Base-by-base conservation (phyloP, 2,113 vertebrate species). In the Tragelaphus strepsiceros region DNA sequence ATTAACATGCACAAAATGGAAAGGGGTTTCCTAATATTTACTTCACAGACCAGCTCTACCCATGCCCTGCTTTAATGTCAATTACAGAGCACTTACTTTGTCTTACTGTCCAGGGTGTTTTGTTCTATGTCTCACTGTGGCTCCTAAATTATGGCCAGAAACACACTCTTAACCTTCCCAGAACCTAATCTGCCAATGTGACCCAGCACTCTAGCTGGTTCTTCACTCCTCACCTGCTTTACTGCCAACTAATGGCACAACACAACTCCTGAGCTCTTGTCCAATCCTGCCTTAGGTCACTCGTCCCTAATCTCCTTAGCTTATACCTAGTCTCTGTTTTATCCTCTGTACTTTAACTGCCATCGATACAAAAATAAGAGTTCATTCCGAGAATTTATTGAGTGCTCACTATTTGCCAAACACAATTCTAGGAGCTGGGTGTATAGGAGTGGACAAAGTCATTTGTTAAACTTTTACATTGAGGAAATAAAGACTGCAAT, bases 401-500 rank as follows among this genome's bases (percentile, higher is more conserved):
- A 87, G 62, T 39, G 39, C 26, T 91, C 90, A 88, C 28, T 58
- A 58, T 89, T 88, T 88, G 71, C 91, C 96, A 89, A 87, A 58
- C 49, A 77, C 56, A 86, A 46, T 74, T 85, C 80, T 67, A 86
- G 54, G 58, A 85, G 39, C 11, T 90, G 51, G 54, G 51, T 85
- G 19, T 17, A 53, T 1, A 88, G 35, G 19, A 80, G n/a, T 71
- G 49, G 96, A 94, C 39, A 43, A 94, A 91, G n/a, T 77, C 83
- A 35, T 51, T 46, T 92, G 51, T 39, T 85, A 92, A 56, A 56
- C 90, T 97, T 85, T 58, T 21, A 88, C 90, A 97, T 92, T 77
- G 92, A 89, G 86, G 88, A 88, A 96, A 92, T 83, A 88, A 94
- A 96, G 77, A 86, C 64, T 94, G 39, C 74, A 67, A 91, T 67